These are phyloP conservation scores for Aphelocoma californica DNA, from an alignment of 2,797 vertebrate genomes.

Conservation along the genomic window DNA sequence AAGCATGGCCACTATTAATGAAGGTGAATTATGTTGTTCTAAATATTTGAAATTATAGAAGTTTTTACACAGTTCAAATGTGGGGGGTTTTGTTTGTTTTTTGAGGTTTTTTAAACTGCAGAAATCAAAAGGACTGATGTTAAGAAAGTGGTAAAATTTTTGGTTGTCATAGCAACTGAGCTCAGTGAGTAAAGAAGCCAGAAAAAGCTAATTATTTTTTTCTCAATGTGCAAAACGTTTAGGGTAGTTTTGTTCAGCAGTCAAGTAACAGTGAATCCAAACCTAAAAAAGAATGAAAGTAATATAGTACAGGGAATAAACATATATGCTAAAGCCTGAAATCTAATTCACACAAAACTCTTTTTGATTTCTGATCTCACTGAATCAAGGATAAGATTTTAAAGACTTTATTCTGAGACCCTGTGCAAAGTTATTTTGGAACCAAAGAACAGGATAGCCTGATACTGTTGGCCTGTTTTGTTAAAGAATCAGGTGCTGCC, in stretches of 20 bases:
- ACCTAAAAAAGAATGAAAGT: background rate
- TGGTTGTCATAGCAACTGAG: constrained; percentile 42
- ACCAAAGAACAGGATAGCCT: background rate
- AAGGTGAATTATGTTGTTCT: background rate
- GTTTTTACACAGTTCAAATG: background rate
- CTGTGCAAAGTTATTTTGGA: background rate
- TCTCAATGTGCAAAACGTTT: background rate
- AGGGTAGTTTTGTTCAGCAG: background rate
- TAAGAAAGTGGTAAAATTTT: background rate
- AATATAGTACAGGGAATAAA: background rate
- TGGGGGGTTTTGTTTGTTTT: background rate
- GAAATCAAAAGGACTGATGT: background rate
- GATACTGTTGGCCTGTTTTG: background rate
- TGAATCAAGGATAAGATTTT: background rate
- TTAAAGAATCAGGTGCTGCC: background rate
- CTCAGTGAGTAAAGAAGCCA: background rate
- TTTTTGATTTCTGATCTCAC: background rate
- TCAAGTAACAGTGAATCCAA: background rate
- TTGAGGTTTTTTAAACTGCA: background rate
- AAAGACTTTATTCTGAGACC: background rate
- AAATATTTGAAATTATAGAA: background rate
- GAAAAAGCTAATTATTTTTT: constrained; percentile 6
- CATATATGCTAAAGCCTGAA: background rate
- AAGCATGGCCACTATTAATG: background rate
- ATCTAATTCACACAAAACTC: background rate